These are phyloP conservation scores for Apamea monoglypha DNA, from an alignment of 2,888 invertebrate genomes.

Conservation along the genomic window DNA sequence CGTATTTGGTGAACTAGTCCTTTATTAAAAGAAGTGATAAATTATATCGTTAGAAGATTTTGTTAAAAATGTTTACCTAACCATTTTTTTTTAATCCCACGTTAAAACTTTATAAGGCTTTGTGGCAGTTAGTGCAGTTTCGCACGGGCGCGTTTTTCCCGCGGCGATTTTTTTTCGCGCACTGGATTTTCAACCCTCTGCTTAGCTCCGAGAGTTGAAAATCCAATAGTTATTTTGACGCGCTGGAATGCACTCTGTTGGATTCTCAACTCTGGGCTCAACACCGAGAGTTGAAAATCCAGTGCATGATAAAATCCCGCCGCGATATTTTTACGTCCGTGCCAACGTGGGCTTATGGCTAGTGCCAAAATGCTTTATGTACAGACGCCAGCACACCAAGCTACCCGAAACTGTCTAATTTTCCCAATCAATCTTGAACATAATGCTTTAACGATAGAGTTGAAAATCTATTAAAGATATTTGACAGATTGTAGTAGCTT, in stretches of 20 bases:
- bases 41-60: conserved; percentile 11
- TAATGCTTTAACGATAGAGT: too few species aligned
- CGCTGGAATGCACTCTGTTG: too few species aligned
- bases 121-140: background rate
- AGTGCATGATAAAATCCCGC: background rate
- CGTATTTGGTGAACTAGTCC: conserved; percentile 3
- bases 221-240: too few species aligned
- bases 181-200: background rate
- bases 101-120: background rate
- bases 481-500: too few species aligned
- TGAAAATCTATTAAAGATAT: too few species aligned
- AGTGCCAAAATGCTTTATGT: background rate
- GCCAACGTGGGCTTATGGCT: background rate
- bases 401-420: too few species aligned
- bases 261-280: too few species aligned
- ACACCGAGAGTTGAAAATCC: background rate
- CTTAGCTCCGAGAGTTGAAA: background rate
- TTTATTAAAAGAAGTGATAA: conserved; percentile 31
- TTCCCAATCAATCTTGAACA: too few species aligned
- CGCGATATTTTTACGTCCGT: background rate
- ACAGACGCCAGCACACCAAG: too few species aligned
- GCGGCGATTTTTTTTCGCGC: background rate
- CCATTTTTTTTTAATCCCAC: conserved; percentile 4
- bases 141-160: background rate
- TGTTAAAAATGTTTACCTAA: background rate